Conservation (phyloP, 1,140 invertebrate genomes). For the Solen grandis region DNA sequence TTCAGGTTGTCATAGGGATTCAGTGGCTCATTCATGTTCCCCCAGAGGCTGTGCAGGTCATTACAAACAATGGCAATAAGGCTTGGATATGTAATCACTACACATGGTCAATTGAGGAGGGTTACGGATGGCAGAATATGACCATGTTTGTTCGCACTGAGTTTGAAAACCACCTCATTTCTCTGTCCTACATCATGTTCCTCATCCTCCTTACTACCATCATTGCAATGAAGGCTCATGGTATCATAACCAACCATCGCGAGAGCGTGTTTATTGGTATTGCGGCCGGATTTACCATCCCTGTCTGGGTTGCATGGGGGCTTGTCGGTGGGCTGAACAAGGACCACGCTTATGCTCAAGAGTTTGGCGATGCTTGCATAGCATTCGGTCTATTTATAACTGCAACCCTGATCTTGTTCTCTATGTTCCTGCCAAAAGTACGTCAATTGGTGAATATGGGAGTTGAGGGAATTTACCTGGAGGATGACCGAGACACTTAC, state of each 20-base stretch:
- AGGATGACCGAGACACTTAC: conserved; percentile 87
- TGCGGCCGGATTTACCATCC: conserved; percentile 88
- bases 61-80: conserved; percentile 63
- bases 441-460: conserved; percentile 94
- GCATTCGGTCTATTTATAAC: conserved; percentile 92
- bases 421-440: conserved; percentile 95
- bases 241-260: conserved; percentile 95
- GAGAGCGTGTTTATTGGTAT: conserved; percentile 94
- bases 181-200: conserved; percentile 90
- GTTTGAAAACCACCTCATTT: conserved; percentile 85
- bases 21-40: conserved; percentile 86
- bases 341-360: conserved; percentile 82
- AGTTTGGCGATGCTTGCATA: conserved; percentile 88
- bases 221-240: conserved; percentile 87
- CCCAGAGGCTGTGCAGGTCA: conserved; percentile 69
- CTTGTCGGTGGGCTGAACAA: conserved; percentile 86
- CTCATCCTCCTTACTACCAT: conserved; percentile 91
- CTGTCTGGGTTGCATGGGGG: conserved; percentile 93
- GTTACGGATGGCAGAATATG: conserved; percentile 75
- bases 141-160: conserved; percentile 70
- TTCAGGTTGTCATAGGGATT: conserved; percentile 91
- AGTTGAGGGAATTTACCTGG: conserved; percentile 85
- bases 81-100: conserved; percentile 77
- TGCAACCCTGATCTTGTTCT: conserved; percentile 90
- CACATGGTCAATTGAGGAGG: conserved; percentile 66